phyloP scores from a whole-genome alignment of 2,888 invertebrate species.

The Pterostichus madidus region DNA sequence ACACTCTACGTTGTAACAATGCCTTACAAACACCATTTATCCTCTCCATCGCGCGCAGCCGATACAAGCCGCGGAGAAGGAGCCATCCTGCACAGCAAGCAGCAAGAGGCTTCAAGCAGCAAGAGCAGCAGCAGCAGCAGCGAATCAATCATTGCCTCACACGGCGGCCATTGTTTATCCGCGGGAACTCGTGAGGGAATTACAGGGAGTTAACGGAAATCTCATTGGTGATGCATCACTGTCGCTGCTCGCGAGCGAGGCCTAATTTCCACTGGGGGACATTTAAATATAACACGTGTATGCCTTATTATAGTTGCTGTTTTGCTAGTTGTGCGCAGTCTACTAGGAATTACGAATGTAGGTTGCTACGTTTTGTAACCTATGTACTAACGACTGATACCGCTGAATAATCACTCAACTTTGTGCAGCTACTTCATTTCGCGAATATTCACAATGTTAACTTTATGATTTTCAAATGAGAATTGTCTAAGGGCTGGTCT shows the following conservation, averaged over 20 bases:
- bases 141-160: slow-evolving; percentile 52
- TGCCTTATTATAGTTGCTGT: slow-evolving; percentile 49
- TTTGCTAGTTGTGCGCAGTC: slow-evolving; percentile 9
- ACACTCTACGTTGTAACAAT: slow-evolving; percentile 39
- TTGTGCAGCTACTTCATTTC: no score
- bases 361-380: neutral
- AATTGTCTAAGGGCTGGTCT: no score
- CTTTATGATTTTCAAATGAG: no score
- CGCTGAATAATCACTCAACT: neutral
- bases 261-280: slow-evolving; percentile 58
- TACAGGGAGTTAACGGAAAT: slow-evolving; percentile 52
- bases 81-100: slow-evolving; percentile 3
- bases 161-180: slow-evolving; percentile 48
- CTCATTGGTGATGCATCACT: slow-evolving; percentile 63
- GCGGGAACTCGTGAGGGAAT: slow-evolving; percentile 53
- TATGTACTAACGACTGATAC: neutral
- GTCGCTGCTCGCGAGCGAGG: slow-evolving; percentile 40
- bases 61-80: slow-evolving; percentile 19
- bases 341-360: neutral
- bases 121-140: slow-evolving; percentile 3
- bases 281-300: slow-evolving; percentile 61
- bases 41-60: slow-evolving; percentile 33
- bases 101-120: slow-evolving; percentile 25
- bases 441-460: no score
- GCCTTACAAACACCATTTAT: slow-evolving; percentile 49